Base-by-base conservation (phyloP, 2,797 vertebrate species). In the Cossypha polioptera region DNA sequence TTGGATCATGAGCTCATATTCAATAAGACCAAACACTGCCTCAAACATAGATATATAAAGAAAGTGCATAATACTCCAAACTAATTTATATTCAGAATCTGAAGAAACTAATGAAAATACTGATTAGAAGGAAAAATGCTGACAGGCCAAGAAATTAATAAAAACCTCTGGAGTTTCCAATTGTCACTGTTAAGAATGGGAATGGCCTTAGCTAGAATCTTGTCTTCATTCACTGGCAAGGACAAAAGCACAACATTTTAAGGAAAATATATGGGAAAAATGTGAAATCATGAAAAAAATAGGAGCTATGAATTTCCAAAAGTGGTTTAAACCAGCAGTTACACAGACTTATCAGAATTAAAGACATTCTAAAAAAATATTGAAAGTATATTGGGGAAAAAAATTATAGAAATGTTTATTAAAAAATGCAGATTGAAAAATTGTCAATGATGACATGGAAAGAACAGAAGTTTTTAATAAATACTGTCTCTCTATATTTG, bases 391-490 rank as follows among this genome's bases (percentile, higher is more conserved):
- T 38, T 65, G 3, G 19, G 20, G 71, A 45, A 8, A 63, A 73
- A 95, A 67, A 68, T 71, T 58, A 15, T 50, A 50, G 16, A 71
- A 86, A 86, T 7, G 5, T 55, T 17, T 29, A 20, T 47, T 93
- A 74, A 53, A 17, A 88, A 88, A 62, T 50, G 15, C 51, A 88
- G 62, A 75, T 48, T 88, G 15, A 45, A 58, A 93, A 93, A 68
- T 62, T 84, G 22, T 90, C 36, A 81, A 6, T 66, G 47, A 75
- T 48, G 62, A 45, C 47, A 84, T 2, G 7, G 25, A 43, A 84
- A 36, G 55, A 86, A 54, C 69, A 90, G 54, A 90, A 84, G 77
- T 66, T 96, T 93, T 91, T 73, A 91, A 88, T 93, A 90, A 93
- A 79, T 87, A 35, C 9, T 14, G 3, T 68, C 35, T 66, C 26